Conservation (phyloP, 2,888 invertebrate species). For the Agrotis exclamationis region DNA sequence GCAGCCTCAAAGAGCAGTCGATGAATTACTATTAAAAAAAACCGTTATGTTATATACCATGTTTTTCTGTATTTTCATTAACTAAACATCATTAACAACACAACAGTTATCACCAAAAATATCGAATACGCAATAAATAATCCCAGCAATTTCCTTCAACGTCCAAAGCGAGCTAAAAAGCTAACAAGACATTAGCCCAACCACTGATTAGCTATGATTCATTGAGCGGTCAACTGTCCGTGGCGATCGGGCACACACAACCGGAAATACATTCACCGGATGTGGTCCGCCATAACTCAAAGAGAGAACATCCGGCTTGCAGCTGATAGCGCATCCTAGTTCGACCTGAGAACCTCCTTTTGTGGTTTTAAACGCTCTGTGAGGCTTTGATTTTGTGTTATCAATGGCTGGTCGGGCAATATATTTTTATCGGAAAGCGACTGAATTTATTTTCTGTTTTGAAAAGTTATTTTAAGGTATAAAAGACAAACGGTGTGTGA, state of each 20-base stretch:
- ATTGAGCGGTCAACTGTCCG: slow-evolving; percentile 85
- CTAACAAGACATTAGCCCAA: slow-evolving; percentile 58
- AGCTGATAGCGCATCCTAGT: slow-evolving; percentile 78
- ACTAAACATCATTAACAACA: slow-evolving; percentile 22
- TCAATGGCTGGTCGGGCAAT: slow-evolving; percentile 23
- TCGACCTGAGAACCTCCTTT: slow-evolving; percentile 69
- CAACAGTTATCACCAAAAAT: slow-evolving; percentile 34
- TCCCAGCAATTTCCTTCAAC: slow-evolving; percentile 27
- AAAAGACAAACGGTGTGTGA: neutral
- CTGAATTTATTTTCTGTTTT: neutral
- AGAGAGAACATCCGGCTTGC: slow-evolving; percentile 81
- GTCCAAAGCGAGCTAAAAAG: slow-evolving; percentile 40
- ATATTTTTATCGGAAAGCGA: slow-evolving; percentile 3
- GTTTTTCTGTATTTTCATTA: neutral
- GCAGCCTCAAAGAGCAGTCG: too few relatives aligned
- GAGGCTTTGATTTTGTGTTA: slow-evolving; percentile 43
- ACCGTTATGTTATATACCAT: too few relatives aligned
- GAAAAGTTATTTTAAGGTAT: neutral
- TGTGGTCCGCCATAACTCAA: slow-evolving; percentile 87
- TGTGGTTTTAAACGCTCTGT: slow-evolving; percentile 61
- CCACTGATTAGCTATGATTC: slow-evolving; percentile 85
- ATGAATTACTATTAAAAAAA: neutral
- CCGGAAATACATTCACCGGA: slow-evolving; percentile 87
- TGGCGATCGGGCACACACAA: slow-evolving; percentile 76
- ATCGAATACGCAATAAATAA: slow-evolving; percentile 41